These are phyloP conservation scores for Pipistrellus pipistrellus DNA, from an alignment of 2,797 vertebrate species.

Conservation along the genomic window DNA sequence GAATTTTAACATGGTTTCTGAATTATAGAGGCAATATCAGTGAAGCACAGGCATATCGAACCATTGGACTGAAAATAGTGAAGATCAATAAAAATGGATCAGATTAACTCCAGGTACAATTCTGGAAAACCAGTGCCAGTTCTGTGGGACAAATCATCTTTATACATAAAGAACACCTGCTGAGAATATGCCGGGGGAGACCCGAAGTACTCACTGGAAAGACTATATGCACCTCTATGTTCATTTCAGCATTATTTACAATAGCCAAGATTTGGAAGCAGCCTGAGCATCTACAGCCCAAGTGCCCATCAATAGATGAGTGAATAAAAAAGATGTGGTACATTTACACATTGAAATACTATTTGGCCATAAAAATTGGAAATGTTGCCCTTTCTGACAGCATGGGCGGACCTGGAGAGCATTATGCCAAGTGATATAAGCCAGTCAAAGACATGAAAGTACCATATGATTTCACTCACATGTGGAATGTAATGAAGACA, in stretches of 20 bases:
- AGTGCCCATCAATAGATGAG: no score
- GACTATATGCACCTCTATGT: no score
- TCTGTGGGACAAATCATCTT: not conserved
- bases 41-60: not conserved
- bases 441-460: not conserved
- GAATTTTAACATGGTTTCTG: not conserved
- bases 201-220: no score
- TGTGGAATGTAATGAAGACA: not conserved
- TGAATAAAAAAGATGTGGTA: not conserved
- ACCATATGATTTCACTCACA: not conserved
- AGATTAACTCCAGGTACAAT: not conserved
- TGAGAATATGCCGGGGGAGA: no score
- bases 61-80: not conserved
- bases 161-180: not conserved
- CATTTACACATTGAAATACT: not conserved
- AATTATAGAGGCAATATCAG: not conserved
- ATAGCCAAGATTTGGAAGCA: no score
- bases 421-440: not conserved
- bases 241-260: no score
- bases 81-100: not conserved
- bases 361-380: not conserved
- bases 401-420: not conserved
- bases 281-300: no score
- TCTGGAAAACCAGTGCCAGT: not conserved
- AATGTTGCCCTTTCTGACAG: not conserved